A percentile compares a stretch with the other conserved stretches of the same genome.
phyloP scores from a whole-genome alignment of 2,888 invertebrate species.

The Tipula lateralis region DNA sequence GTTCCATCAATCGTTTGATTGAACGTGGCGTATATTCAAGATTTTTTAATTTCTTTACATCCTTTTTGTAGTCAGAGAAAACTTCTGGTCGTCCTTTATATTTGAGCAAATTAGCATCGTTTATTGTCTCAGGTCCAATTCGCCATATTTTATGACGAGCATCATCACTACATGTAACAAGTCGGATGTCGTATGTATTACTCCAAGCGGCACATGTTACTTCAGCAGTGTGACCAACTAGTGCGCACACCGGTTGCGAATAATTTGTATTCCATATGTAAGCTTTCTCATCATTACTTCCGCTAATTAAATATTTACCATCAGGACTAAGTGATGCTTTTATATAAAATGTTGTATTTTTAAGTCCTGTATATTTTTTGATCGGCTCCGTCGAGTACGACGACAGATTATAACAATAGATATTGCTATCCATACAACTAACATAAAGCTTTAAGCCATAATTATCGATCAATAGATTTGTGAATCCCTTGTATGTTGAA shows the following conservation, averaged over 20 bases:
- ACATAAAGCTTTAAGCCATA: conserved; percentile 68
- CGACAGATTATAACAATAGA: conserved; percentile 78
- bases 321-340: conserved; percentile 78
- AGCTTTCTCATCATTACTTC: conserved; percentile 81
- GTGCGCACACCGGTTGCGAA: conserved; percentile 61
- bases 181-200: conserved; percentile 52
- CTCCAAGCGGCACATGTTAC: conserved; percentile 86
- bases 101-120: conserved; percentile 44
- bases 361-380: conserved; percentile 65
- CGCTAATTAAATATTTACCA: conserved; percentile 74
- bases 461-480: conserved; percentile 71
- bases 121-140: conserved; percentile 53
- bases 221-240: conserved; percentile 76
- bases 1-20: conserved; percentile 49
- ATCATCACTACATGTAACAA: conserved; percentile 82
- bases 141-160: conserved; percentile 73
- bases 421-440: conserved; percentile 79
- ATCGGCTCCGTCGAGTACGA: conserved; percentile 63
- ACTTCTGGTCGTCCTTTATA: conserved; percentile 52
- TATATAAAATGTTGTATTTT: conserved; percentile 77
- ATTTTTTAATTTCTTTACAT: conserved; percentile 33
- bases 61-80: conserved; percentile 41
- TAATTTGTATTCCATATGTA: conserved; percentile 76
- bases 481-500: conserved; percentile 66
- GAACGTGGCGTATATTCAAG: conserved; percentile 53